phyloP scores from a whole-genome alignment of 2,888 invertebrate species.

The Dione juno region DNA sequence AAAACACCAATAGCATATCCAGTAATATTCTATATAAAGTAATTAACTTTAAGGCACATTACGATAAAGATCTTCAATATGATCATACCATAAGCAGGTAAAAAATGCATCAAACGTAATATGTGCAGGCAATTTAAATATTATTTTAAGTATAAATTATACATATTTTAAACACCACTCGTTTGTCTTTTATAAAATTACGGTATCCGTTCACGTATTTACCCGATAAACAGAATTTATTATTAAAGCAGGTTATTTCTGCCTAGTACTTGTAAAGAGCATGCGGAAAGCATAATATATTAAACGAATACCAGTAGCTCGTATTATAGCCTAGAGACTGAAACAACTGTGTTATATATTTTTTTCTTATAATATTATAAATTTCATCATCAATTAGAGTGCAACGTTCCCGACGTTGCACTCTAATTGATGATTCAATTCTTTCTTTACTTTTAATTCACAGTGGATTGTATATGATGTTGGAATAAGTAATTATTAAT shows the following conservation, averaged over 20 bases:
- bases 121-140: conserved; percentile 4
- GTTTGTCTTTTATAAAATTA: conserved; percentile 31
- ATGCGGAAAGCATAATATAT: conserved; percentile 38
- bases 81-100: conserved; percentile 1
- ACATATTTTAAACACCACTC: conserved; percentile 9
- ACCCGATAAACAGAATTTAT: conserved; percentile 40
- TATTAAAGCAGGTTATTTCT: conserved; percentile 38
- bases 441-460: no score
- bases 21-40: neutral
- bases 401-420: no score
- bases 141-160: conserved; percentile 16
- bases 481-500: no score
- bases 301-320: conserved; percentile 23
- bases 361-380: neutral
- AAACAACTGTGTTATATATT: neutral
- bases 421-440: no score
- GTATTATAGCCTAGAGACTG: conserved; percentile 2
- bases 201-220: conserved; percentile 39
- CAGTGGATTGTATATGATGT: no score
- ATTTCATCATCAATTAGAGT: no score
- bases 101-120: conserved; percentile 4
- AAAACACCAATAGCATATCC: neutral
- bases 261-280: conserved; percentile 35
- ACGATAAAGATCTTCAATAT: conserved; percentile 1
- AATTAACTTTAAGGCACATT: neutral